Evolutionary conservation across 2,888 invertebrate genomes (phyloP), one percentile per base, ranked within the genome.

Genomic region (Lasius platythorax): DNA sequence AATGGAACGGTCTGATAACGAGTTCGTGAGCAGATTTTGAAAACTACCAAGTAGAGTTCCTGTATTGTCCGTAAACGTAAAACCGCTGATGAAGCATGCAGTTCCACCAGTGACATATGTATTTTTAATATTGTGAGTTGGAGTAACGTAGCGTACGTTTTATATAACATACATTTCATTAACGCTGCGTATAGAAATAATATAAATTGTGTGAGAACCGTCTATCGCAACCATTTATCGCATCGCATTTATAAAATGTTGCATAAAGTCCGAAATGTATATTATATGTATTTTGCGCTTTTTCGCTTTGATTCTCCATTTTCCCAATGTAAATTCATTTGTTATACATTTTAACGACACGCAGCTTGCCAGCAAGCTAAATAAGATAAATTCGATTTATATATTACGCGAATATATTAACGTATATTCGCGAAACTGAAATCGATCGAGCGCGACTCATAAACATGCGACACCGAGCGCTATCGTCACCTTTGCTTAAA

Each of bases 21-120:
- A 74, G 89, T 89, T 86, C 87, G 89, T 87, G 89, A 89, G 79
- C 83, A 72, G 89, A 87, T 89, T 89, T 66, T 63, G 58, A 66
- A 88, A 86, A 85, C 84, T 85, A n/a, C 18, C 85, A 37, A 64
- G 70, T 53, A 56, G 33, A 40, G 30, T 37, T 46, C 2, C 9
- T 4, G 6, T 46, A 37, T 50, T 28, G 56, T 40, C 8, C 23
- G 18, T 15, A 30, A 30, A 30, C 43, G 66, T 64, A 40, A 72
- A 79, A 79, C 23, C 82, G 37, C 53, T n/a, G 18, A 53, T 23
- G 18, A 37, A 50, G 33, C 6, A 66, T 58, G 43, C 18, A 18
- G 15, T 63, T 43, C 6, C 23, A 33, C 28, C 28, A 11, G 3
- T 43, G 18, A 18, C 73, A 15, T 43, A 15, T 8, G 8, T 76